Percentiles rank a stretch among this genome's conserved stretches.
Evolutionary conservation across 2,888 invertebrate species (phyloP).

Genomic region (Mimas tiliae): DNA sequence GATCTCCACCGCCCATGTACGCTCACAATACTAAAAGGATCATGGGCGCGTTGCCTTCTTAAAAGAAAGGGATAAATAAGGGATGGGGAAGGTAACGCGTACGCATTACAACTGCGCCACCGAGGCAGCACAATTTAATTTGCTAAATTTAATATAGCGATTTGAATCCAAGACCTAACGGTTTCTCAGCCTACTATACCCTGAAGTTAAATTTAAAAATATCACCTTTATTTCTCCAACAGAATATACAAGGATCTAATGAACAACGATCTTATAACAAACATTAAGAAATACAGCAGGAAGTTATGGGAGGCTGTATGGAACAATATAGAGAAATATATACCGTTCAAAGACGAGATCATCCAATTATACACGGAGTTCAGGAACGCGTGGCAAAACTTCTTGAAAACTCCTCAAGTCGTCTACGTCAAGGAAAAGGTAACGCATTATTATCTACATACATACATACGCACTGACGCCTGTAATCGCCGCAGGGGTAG

Average conservation of each 20-base stretch:
- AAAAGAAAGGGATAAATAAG: too few species aligned
- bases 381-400: conserved; percentile 71
- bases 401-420: conserved; percentile 73
- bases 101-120: too few species aligned
- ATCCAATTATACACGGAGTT: conserved; percentile 72
- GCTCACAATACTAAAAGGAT: too few species aligned
- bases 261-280: conserved; percentile 90
- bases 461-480: too few species aligned
- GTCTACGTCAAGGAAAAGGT: conserved; percentile 77
- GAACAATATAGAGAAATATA: conserved; percentile 73
- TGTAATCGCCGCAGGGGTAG: too few species aligned
- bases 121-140: too few species aligned
- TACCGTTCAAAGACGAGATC: conserved; percentile 77
- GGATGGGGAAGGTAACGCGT: too few species aligned
- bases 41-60: too few species aligned
- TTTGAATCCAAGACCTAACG: too few species aligned
- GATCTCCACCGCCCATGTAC: too few species aligned
- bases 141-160: too few species aligned
- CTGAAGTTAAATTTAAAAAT: neutral
- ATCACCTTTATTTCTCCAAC: conserved; percentile 28
- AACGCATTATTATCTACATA: conserved; percentile 15
- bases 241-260: conserved; percentile 91
- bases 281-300: conserved; percentile 90
- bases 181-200: too few species aligned
- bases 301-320: conserved; percentile 85